Evolutionary conservation across 2,113 vertebrate genomes (phyloP).

Genomic region (Cricetomys ansorgei): DNA sequence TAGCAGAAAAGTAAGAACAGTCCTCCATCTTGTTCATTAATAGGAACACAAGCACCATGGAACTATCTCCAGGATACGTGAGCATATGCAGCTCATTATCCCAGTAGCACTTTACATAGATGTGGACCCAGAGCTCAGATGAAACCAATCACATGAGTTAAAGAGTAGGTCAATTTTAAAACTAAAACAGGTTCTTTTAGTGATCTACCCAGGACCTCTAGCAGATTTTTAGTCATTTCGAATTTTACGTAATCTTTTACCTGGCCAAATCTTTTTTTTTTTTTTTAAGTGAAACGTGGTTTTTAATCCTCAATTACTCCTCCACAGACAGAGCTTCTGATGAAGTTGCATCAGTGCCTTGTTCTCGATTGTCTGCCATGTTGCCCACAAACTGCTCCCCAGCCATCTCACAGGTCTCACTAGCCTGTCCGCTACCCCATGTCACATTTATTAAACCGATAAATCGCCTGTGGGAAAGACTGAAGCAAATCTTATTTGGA

Average conservation of each 20-base stretch:
- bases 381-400: slow-evolving; percentile 51
- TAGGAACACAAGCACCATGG: not conserved
- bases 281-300: not conserved
- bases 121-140: not conserved
- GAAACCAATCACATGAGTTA: not conserved
- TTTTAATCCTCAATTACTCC: not conserved
- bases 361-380: not conserved
- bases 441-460: slow-evolving; percentile 52
- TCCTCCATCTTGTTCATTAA: not conserved
- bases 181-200: not conserved
- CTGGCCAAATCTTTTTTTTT: not conserved
- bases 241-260: slow-evolving; percentile 6
- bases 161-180: not conserved
- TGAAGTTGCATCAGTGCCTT: not conserved
- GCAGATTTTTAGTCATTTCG: not conserved
- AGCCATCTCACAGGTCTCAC: slow-evolving; percentile 49
- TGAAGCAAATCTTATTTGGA: not conserved
- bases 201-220: not conserved
- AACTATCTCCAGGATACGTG: not conserved
- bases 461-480: slow-evolving; percentile 10
- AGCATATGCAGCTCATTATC: not conserved
- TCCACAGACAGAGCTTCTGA: not conserved
- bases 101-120: not conserved
- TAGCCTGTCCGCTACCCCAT: slow-evolving; percentile 52
- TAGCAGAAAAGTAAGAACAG: not conserved